Percentiles rank a stretch among this genome's conserved stretches.
These are phyloP conservation scores for Natrix natrix DNA, from an alignment of 2,797 vertebrate species.

Conservation along the genomic window DNA sequence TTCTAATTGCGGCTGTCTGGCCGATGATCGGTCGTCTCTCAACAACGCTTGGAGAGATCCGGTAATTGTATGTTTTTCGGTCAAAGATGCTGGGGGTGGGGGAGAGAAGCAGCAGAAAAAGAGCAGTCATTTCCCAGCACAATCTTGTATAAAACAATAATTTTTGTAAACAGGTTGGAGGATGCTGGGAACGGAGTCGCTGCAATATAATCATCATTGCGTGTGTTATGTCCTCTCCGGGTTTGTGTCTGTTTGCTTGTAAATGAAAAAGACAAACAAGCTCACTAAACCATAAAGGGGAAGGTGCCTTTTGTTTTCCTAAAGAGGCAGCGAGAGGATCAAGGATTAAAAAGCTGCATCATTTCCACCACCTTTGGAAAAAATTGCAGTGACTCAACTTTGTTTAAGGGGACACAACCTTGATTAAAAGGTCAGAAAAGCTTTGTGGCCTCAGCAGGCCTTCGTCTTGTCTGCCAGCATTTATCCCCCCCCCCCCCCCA, in stretches of 20 bases:
- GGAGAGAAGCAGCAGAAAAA: not conserved
- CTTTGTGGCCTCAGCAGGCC: not conserved
- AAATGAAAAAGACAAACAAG: not conserved
- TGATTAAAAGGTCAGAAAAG: not conserved
- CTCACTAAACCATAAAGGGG: not conserved
- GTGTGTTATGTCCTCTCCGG: not conserved
- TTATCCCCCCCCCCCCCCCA: not conserved
- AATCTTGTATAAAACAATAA: not conserved
- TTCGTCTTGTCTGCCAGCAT: not conserved
- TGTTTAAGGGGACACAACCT: not conserved
- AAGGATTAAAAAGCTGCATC: not conserved
- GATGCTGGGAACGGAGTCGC: not conserved
- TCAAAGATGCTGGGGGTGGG: not conserved
- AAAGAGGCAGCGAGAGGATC: not conserved
- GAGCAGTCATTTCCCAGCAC: not conserved
- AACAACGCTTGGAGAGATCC: not conserved
- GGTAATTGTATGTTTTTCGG: not conserved
- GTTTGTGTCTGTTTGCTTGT: not conserved
- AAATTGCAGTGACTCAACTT: not conserved
- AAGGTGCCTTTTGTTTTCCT: not conserved
- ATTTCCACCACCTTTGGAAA: not conserved
- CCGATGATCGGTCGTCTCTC: not conserved
- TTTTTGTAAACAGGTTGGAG: not conserved
- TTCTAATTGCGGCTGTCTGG: no score
- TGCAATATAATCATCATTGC: not conserved